Conservation (phyloP, 2,888 invertebrate species). For the Ceratothoa steindachneri region DNA sequence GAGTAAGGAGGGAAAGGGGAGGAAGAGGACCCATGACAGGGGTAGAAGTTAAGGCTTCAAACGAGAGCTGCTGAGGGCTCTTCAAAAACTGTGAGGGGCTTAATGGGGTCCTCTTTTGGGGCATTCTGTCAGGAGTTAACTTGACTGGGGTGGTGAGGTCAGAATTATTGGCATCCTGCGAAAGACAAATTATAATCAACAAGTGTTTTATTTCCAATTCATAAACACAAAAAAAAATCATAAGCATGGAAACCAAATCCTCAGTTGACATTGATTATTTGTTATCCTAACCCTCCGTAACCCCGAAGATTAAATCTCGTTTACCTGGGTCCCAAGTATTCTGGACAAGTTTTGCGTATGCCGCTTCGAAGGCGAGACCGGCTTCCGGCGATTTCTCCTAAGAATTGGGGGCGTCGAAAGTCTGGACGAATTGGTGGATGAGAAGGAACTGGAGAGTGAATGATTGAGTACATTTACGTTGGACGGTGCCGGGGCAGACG, state of each 20-base stretch:
- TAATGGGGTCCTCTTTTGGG: constrained; percentile 6
- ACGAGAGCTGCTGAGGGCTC: constrained; percentile 58
- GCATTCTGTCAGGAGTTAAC: constrained; percentile 31
- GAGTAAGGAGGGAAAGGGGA: background rate
- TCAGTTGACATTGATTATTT: no score
- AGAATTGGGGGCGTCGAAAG: constrained; percentile 48
- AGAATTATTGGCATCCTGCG: constrained; percentile 33
- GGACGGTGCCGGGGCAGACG: background rate
- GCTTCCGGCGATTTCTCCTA: constrained; percentile 42
- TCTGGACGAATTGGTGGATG: constrained; percentile 35
- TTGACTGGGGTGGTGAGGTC: constrained; percentile 43
- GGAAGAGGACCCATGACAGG: constrained; percentile 16
- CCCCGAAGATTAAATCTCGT: no score
- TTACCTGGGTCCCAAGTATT: constrained; percentile 11
- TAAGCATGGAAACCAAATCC: no score
- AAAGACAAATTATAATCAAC: background rate
- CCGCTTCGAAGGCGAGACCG: constrained; percentile 34
- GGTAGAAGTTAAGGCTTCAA: constrained; percentile 35
- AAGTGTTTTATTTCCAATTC: no score
- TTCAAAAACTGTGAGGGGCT: constrained; percentile 64
- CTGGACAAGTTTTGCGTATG: constrained; percentile 11
- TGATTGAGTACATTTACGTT: background rate
- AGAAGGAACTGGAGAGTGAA: constrained; percentile 13
- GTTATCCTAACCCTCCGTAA: no score
- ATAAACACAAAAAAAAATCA: no score